phyloP scores from a whole-genome alignment of 1,140 invertebrate species.

The Stenopsyche tienmushanensis region DNA sequence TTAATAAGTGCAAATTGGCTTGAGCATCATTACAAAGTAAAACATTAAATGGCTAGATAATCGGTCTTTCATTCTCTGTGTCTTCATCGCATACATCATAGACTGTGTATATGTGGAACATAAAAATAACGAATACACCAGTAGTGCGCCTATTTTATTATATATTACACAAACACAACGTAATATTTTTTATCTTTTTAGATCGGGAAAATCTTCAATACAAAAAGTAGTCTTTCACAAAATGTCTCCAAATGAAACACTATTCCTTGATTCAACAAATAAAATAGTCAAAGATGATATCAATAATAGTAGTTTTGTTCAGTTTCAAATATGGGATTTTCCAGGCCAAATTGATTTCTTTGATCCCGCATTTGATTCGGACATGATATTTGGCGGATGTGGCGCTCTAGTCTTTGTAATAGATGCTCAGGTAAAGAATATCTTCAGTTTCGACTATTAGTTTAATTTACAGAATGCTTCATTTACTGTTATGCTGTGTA shows the following conservation, averaged over 20 bases:
- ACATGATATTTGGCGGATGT: constrained; percentile 92
- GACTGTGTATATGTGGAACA: no score
- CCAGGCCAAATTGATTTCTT: constrained; percentile 98
- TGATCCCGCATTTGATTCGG: constrained; percentile 93
- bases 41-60: no score
- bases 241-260: constrained; percentile 99
- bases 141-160: no score
- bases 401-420: constrained; percentile 98
- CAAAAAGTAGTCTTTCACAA: constrained; percentile 99
- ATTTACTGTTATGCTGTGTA: constrained; percentile 14
- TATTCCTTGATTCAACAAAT: constrained; percentile 98
- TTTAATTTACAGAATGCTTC: not conserved
- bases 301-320: constrained; percentile 96
- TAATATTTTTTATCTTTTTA: constrained; percentile 51
- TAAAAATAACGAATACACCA: no score
- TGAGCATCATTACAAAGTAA: no score
- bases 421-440: constrained; percentile 92
- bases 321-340: constrained; percentile 99
- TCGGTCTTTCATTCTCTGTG: no score
- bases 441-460: no score
- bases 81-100: no score
- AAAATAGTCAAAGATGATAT: constrained; percentile 98
- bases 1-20: no score
- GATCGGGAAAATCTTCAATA: constrained; percentile 99
- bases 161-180: no score